Percentiles rank a stretch among this genome's conserved stretches.
Conservation (phyloP, 2,888 invertebrate genomes). For the Spodoptera littoralis region DNA sequence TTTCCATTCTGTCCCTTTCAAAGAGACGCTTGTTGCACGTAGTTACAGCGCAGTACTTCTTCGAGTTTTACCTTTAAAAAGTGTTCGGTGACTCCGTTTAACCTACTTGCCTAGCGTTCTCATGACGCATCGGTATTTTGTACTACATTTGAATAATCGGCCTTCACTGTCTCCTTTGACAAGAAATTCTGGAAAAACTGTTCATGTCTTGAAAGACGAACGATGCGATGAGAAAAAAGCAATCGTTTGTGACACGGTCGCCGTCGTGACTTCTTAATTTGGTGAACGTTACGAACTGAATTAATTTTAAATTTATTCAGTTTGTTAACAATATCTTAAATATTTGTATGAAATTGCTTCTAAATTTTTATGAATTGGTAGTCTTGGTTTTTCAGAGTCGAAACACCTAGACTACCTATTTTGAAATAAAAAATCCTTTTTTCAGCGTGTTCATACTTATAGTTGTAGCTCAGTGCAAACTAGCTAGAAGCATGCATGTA, state of each 20-base stretch:
- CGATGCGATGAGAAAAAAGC: constrained; percentile 51
- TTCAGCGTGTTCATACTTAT: no score
- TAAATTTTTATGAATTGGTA: constrained; percentile 12
- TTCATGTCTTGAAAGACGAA: constrained; percentile 48
- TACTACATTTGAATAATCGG: constrained; percentile 79
- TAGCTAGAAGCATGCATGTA: constrained; percentile 7
- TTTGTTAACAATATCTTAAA: constrained; percentile 20
- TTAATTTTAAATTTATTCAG: constrained; percentile 44
- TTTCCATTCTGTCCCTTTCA: constrained; percentile 73
- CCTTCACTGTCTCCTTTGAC: constrained; percentile 68
- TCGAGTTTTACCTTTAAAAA: constrained; percentile 70
- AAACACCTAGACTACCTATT: no score
- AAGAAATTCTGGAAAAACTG: constrained; percentile 73
- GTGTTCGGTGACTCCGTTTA: constrained; percentile 72
- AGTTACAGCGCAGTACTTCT: constrained; percentile 61
- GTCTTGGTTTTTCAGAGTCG: no score
- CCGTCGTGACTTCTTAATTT: constrained; percentile 57
- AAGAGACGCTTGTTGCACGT: constrained; percentile 64
- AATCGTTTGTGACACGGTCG: constrained; percentile 51
- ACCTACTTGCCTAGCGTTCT: constrained; percentile 75
- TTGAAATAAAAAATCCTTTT: no score
- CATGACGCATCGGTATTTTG: constrained; percentile 79
- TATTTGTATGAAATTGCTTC: constrained; percentile 10
- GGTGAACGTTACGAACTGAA: constrained; percentile 39
- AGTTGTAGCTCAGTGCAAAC: constrained; percentile 1